Percentiles rank a stretch among this genome's conserved stretches.
Conservation (phyloP, 2,113 vertebrate species). For the Gopherus flavomarginatus region DNA sequence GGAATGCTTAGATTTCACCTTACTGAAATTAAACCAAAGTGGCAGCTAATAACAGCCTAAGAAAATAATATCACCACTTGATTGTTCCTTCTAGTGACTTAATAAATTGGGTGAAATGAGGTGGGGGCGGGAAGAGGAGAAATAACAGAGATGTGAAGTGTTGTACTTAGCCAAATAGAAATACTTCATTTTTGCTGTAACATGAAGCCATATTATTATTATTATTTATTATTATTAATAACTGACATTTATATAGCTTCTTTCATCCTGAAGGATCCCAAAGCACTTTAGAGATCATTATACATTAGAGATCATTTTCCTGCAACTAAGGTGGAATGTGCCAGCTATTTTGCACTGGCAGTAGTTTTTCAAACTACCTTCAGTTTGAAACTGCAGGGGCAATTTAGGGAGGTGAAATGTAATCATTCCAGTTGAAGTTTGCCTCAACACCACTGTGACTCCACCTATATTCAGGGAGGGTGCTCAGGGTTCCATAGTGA, state of each 20-base stretch:
- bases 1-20: neutral
- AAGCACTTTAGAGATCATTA: neutral
- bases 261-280: neutral
- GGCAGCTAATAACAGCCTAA: constrained; percentile 43
- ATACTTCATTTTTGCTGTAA: constrained; percentile 19
- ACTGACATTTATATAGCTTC: neutral
- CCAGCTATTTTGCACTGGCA: neutral
- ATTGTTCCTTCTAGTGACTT: constrained; percentile 16
- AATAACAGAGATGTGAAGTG: constrained; percentile 32
- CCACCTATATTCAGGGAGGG: neutral
- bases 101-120: constrained; percentile 46
- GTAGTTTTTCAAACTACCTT: neutral
- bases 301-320: neutral
- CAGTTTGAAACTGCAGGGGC: fast-evolving
- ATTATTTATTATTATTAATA: neutral
- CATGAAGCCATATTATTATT: constrained; percentile 22
- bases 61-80: constrained; percentile 3
- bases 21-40: neutral
- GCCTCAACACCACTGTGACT: neutral
- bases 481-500: neutral
- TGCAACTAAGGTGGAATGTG: fast-evolving
- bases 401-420: neutral
- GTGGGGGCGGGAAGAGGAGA: constrained; percentile 2
- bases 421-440: neutral
- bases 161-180: constrained; percentile 14